Percentiles rank a stretch among this genome's conserved stretches.
Conservation (phyloP, 2,113 vertebrate species). For the Benitochromis conjunctus region DNA sequence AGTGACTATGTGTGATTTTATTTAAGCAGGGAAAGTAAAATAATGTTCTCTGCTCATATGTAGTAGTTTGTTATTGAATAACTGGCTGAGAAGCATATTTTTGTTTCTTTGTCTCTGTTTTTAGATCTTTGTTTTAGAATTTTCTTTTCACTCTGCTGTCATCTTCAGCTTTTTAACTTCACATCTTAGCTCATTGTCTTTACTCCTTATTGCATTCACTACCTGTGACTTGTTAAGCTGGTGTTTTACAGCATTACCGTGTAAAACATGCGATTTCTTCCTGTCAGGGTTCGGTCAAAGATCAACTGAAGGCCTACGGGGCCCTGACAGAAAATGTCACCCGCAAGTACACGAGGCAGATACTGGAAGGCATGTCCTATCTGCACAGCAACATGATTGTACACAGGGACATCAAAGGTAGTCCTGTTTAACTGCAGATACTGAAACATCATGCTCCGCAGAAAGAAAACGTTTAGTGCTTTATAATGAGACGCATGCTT, state of each 20-base stretch:
- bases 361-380: conserved; percentile 93
- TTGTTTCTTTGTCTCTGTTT: neutral
- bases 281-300: conserved; percentile 89
- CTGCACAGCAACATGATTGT: conserved; percentile 99
- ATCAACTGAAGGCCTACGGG: conserved; percentile 93
- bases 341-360: conserved; percentile 93
- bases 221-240: neutral
- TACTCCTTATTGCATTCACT: neutral
- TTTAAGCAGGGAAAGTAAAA: neutral
- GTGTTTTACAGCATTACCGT: neutral
- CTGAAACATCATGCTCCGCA: neutral
- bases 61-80: neutral
- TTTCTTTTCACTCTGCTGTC: neutral
- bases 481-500: neutral
- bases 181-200: neutral
- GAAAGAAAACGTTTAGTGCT: neutral
- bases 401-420: conserved; percentile 96
- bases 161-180: neutral
- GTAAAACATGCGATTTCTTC: neutral
- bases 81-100: neutral
- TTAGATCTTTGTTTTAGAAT: too few relatives aligned
- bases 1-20: neutral
- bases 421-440: neutral
- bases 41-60: neutral
- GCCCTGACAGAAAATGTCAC: conserved; percentile 94